Percentiles rank a stretch among this genome's conserved stretches.
phyloP scores from a whole-genome alignment of 2,888 invertebrate species.

The Nephrotoma guestfalica region DNA sequence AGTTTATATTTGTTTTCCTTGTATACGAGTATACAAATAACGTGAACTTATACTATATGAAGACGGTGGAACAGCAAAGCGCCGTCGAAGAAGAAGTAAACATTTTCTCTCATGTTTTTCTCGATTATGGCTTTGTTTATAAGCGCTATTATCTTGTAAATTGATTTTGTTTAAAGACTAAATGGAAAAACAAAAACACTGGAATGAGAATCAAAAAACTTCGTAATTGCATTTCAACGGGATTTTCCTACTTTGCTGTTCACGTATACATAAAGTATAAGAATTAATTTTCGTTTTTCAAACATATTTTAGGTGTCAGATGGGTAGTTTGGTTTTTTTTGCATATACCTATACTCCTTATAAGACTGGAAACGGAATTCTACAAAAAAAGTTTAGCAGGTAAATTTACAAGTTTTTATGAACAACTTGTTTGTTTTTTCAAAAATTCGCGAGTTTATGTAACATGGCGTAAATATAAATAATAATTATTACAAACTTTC shows the following conservation, averaged over 20 bases:
- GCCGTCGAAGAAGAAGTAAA: not conserved
- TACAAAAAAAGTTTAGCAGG: not conserved
- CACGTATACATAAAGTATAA: not conserved
- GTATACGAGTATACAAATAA: not conserved
- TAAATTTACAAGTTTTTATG: too few species aligned
- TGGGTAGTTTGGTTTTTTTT: not conserved
- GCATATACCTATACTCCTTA: not conserved
- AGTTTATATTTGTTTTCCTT: not conserved
- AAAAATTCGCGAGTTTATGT: too few species aligned
- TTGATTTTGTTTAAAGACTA: not conserved
- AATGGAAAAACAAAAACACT: not conserved
- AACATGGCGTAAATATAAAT: too few species aligned
- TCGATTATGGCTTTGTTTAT: not conserved
- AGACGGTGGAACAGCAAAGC: not conserved
- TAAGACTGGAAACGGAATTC: not conserved
- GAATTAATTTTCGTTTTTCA: not conserved
- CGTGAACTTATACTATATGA: not conserved
- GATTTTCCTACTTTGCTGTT: not conserved
- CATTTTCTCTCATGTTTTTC: not conserved
- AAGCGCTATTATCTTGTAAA: not conserved
- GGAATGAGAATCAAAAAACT: not conserved
- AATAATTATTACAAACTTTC: too few species aligned
- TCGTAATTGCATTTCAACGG: not conserved
- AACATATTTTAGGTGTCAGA: not conserved
- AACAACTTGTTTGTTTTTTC: too few species aligned